Percentiles rank a stretch among this genome's conserved stretches.
These are phyloP conservation scores for Drosophila demipolita DNA, from an alignment of 2,888 invertebrate genomes.

Conservation along the genomic window DNA sequence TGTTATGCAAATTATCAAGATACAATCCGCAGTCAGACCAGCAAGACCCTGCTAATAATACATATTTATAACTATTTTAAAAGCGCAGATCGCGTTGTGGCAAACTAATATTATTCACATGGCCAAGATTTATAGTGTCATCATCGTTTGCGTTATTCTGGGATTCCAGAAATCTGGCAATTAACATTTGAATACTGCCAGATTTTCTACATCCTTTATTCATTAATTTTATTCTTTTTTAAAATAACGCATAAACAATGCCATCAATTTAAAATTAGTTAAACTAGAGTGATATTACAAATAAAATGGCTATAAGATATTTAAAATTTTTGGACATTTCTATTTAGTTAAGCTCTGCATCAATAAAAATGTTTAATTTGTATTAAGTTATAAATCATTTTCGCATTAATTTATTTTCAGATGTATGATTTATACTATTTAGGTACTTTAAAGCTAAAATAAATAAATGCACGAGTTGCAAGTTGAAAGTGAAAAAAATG, in stretches of 20 bases:
- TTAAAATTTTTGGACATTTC: neutral
- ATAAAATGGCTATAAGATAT: neutral
- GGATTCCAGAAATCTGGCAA: neutral
- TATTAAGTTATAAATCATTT: neutral
- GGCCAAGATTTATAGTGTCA: neutral
- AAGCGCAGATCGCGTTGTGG: neutral
- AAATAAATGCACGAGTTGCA: neutral
- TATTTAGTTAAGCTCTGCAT: neutral
- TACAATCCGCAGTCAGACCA: neutral
- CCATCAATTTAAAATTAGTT: neutral
- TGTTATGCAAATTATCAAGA: slow-evolving; percentile 1
- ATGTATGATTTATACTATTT: neutral
- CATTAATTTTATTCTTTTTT: neutral
- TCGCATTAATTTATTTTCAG: neutral
- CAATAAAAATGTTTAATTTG: neutral
- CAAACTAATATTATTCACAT: neutral
- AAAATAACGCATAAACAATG: no score
- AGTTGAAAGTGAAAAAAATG: neutral
- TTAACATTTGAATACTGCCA: neutral
- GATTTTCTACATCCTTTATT: neutral
- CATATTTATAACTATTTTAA: neutral
- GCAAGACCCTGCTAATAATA: neutral
- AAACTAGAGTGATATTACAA: neutral
- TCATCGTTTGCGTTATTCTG: neutral
- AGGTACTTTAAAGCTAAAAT: neutral